A percentile compares a stretch with the other conserved stretches of the same genome.
Conservation (phyloP, 2,797 vertebrate species). For the Phylloscopus collybita region DNA sequence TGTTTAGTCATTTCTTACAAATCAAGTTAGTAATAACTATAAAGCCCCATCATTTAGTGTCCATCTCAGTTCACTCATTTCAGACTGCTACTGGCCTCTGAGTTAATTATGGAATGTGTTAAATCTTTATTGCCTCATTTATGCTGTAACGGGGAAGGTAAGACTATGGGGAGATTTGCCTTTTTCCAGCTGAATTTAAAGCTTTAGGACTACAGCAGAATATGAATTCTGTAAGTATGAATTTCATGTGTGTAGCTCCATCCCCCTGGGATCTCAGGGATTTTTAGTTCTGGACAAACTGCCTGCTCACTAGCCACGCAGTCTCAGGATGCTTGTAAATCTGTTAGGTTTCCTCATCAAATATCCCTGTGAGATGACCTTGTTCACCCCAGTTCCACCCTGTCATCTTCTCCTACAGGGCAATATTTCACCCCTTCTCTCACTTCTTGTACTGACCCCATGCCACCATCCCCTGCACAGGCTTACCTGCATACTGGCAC, state of each 20-base stretch:
- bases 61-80: conserved; percentile 23
- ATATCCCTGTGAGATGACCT: neutral
- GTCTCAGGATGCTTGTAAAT: neutral
- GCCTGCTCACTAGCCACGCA: neutral
- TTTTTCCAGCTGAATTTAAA: neutral
- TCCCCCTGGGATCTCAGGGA: neutral
- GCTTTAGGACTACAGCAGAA: neutral
- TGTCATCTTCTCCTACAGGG: neutral
- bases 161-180: neutral
- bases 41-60: conserved; percentile 15
- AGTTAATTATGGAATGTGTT: neutral
- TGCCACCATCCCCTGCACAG: neutral
- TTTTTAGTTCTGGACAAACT: neutral
- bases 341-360: neutral
- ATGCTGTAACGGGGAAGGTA: neutral
- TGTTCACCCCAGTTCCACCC: neutral
- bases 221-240: neutral
- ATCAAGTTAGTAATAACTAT: conserved; percentile 7
- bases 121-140: conserved; percentile 9
- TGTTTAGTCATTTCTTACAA: conserved; percentile 35
- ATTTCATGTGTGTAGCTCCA: neutral
- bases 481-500: neutral
- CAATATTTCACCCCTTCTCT: neutral
- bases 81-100: neutral
- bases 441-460: neutral